Conservation (phyloP, 2,888 invertebrate genomes). For the Atrina japonica region DNA sequence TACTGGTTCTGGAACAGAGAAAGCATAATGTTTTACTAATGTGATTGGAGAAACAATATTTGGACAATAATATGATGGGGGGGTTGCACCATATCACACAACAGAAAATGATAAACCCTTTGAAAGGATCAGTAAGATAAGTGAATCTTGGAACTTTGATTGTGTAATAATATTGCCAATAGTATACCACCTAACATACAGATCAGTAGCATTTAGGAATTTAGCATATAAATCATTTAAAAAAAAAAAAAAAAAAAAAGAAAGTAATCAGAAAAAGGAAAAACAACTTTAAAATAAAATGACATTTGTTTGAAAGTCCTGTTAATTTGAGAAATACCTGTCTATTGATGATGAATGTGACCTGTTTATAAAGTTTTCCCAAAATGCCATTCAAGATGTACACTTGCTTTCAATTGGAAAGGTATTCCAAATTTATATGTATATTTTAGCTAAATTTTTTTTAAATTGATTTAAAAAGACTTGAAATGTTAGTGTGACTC, state of each 20-base stretch:
- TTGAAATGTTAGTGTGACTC: slow-evolving; percentile 64
- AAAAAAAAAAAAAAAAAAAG: no score
- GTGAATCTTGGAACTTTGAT: no score
- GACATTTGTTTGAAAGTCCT: not conserved
- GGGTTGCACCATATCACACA: no score
- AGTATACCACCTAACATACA: slow-evolving; percentile 37
- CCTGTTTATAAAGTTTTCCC: slow-evolving; percentile 46
- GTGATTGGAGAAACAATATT: no score
- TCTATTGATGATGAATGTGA: not conserved
- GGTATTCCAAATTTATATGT: not conserved
- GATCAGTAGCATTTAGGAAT: slow-evolving; percentile 18
- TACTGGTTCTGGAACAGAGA: no score
- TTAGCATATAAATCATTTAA: slow-evolving; percentile 32
- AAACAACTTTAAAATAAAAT: no score
- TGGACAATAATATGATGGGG: no score
- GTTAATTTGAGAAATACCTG: slow-evolving; percentile 23
- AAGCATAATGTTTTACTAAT: no score
- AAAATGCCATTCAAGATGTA: slow-evolving; percentile 62
- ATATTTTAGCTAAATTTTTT: slow-evolving; percentile 13
- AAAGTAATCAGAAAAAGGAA: no score
- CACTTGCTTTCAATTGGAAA: slow-evolving; percentile 37
- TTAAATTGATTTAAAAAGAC: slow-evolving; percentile 3
- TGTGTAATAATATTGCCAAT: slow-evolving; percentile 13
- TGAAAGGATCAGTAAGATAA: no score
- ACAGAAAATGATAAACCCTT: no score